Percentiles rank a stretch among this genome's conserved stretches.
phyloP scores from a whole-genome alignment of 2,888 invertebrate species.

The Aproaerema taeniolella region DNA sequence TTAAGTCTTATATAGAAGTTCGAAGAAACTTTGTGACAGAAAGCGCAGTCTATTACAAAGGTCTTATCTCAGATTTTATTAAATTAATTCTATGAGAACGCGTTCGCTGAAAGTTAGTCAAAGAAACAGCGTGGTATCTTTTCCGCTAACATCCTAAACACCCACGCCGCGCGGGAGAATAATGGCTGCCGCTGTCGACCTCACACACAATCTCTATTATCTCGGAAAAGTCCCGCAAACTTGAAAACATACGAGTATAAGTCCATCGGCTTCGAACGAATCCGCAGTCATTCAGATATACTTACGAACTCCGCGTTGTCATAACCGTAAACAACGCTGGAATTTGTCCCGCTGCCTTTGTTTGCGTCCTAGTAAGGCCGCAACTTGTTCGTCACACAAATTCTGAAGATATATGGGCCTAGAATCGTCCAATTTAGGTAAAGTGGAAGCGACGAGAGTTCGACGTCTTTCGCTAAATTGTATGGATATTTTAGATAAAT shows the following conservation, averaged over 20 bases:
- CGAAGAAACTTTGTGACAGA: too few relatives aligned
- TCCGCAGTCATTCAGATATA: conserved; percentile 46
- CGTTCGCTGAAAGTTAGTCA: conserved; percentile 18
- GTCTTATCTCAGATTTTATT: too few relatives aligned
- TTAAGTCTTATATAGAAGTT: too few relatives aligned
- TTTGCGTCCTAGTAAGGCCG: conserved; percentile 43
- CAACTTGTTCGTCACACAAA: conserved; percentile 67
- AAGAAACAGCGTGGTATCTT: conserved; percentile 18
- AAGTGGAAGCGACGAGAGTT: conserved; percentile 67
- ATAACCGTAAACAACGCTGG: conserved; percentile 60
- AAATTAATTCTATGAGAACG: conserved; percentile 17
- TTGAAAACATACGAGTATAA: conserved; percentile 36
- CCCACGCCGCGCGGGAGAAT: conserved; percentile 22
- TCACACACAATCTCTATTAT: conserved; percentile 41
- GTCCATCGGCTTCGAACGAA: conserved; percentile 32
- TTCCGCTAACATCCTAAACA: conserved; percentile 21
- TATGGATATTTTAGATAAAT: conserved; percentile 74
- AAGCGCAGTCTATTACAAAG: too few relatives aligned
- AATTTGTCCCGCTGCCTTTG: conserved; percentile 60
- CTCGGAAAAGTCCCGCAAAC: conserved; percentile 35
- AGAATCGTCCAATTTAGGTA: conserved; percentile 70
- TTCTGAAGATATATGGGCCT: conserved; percentile 64
- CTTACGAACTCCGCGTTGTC: conserved; percentile 49
- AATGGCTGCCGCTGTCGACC: conserved; percentile 23
- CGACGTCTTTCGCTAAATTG: conserved; percentile 65